These are phyloP conservation scores for Tupaia chinensis DNA, from an alignment of 2,113 vertebrate genomes.

Conservation along the genomic window DNA sequence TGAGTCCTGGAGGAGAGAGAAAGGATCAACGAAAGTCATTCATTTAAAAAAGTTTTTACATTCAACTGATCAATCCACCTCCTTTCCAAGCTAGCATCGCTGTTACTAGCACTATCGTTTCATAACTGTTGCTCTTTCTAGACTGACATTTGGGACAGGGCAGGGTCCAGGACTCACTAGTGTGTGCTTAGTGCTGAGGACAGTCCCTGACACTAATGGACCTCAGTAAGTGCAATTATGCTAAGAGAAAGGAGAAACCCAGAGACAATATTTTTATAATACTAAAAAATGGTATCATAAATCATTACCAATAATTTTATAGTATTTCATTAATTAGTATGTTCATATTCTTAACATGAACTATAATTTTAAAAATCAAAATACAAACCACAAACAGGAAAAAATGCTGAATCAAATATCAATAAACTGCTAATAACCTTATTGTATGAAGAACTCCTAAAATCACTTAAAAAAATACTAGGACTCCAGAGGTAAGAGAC, in stretches of 20 bases:
- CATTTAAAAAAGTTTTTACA: neutral
- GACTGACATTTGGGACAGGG: neutral
- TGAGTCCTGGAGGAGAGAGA: neutral
- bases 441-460: neutral
- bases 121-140: neutral
- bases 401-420: neutral
- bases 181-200: neutral
- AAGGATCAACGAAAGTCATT: neutral
- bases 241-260: neutral
- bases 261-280: rapidly evolving
- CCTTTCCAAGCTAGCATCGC: neutral
- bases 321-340: neutral
- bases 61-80: neutral
- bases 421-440: neutral
- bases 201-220: neutral
- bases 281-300: neutral
- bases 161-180: neutral
- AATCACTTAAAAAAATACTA: neutral
- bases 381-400: neutral
- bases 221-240: neutral
- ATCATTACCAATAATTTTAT: neutral
- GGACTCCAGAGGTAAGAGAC: neutral
- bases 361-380: neutral
- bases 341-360: neutral
- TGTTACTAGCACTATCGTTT: neutral